A percentile compares a stretch with the other conserved stretches of the same genome.
Conservation (phyloP, 2,113 vertebrate genomes). For the Stercorarius parasiticus region DNA sequence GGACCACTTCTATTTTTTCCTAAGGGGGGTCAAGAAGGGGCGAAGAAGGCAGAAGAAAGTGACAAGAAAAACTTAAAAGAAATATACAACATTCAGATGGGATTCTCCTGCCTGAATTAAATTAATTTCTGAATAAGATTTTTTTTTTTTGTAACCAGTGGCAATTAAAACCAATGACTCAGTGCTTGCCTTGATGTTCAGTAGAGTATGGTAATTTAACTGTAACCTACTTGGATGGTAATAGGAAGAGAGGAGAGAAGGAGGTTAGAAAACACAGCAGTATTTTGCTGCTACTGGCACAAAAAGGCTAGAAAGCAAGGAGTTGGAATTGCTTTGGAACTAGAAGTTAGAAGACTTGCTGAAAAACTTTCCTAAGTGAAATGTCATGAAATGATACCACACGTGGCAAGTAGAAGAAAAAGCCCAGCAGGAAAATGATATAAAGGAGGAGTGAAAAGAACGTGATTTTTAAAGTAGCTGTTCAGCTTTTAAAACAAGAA, state of each 20-base stretch:
- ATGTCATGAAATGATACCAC: not conserved
- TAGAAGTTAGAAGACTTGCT: not conserved
- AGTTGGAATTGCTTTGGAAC: not conserved
- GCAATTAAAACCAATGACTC: slow-evolving; percentile 4
- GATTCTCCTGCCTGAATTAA: not conserved
- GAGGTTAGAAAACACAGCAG: not conserved
- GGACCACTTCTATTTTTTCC: not conserved
- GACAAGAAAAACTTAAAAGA: not conserved
- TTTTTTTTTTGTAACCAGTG: not conserved
- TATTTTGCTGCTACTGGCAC: not conserved
- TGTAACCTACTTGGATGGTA: not conserved
- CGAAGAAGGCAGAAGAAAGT: slow-evolving; percentile 1
- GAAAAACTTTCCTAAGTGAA: not conserved
- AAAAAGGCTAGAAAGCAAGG: not conserved
- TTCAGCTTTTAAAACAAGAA: not conserved
- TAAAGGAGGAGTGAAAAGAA: not conserved
- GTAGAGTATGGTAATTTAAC: not conserved
- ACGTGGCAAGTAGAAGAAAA: not conserved
- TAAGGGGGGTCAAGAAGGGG: not conserved
- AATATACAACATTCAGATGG: not conserved
- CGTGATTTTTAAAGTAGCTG: not conserved
- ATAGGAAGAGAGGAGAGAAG: not conserved
- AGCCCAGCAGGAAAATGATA: not conserved
- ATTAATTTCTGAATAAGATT: not conserved
- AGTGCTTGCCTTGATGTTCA: slow-evolving; percentile 6